These are phyloP conservation scores for Bettongia penicillata DNA, from an alignment of 2,113 vertebrate species.

Conservation along the genomic window DNA sequence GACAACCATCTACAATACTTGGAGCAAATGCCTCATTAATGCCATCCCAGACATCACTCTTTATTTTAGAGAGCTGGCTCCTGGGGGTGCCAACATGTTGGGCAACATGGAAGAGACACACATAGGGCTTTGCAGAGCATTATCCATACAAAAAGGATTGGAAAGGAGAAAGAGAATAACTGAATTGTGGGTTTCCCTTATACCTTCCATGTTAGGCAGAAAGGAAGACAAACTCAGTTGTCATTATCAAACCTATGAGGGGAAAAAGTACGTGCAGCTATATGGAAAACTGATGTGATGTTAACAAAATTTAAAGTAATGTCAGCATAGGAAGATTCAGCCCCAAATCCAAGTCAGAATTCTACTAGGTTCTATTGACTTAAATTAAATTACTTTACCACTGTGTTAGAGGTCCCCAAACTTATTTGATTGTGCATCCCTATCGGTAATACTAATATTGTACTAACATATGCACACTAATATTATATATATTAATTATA, in stretches of 20 bases:
- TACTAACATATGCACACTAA: not conserved
- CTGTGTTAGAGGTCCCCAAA: not conserved
- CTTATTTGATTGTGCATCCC: not conserved
- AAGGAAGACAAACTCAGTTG: not conserved
- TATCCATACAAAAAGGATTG: slow-evolving; percentile 43
- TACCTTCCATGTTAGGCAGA: slow-evolving; percentile 43
- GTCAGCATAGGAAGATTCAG: not conserved
- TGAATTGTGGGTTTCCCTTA: not conserved
- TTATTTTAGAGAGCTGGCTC: slow-evolving; percentile 14
- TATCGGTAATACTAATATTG: not conserved
- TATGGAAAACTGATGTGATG: not conserved
- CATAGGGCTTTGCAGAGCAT: slow-evolving; percentile 5
- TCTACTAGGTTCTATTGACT: not conserved
- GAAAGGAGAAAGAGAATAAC: slow-evolving; percentile 33
- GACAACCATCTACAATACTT: not conserved
- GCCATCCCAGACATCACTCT: not conserved
- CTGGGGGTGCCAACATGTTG: not conserved
- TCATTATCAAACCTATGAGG: slow-evolving; percentile 12
- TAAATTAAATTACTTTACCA: not conserved
- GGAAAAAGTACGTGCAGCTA: not conserved
- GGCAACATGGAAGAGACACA: slow-evolving; percentile 43
- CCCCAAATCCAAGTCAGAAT: not conserved
- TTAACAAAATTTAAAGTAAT: not conserved
- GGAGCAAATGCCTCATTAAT: slow-evolving; percentile 48
- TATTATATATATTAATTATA: not conserved